Base-by-base conservation (phyloP, 2,888 invertebrate species). In the Galerucella pusilla region DNA sequence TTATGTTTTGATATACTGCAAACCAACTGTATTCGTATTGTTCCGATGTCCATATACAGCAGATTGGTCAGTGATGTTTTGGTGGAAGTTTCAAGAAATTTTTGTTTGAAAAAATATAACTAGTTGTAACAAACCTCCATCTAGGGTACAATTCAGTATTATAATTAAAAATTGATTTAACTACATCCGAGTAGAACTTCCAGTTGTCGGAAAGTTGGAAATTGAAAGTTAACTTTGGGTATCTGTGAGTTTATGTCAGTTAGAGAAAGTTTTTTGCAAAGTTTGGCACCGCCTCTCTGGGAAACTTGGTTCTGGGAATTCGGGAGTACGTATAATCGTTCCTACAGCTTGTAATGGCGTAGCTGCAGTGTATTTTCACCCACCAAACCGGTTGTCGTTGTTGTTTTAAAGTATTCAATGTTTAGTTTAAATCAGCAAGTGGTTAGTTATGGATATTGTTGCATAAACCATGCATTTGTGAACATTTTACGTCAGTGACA, bases 221-320 rank as follows among this genome's bases (percentile, higher is more conserved):
- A 70, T 79, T 76, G 77, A 75, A 79, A 77, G 77, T 79, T 77
- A 75, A 74, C 71, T 75, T 65, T 75, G 69, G 77, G 79, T 76
- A 78, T 80, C 80, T 80, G 84, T 82, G 83, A 86, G 85, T 86
- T 87, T 86, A 87, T 86, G 86, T 86, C 87, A 86, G 85, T 87
- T 87, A 83, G 84, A 83, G 81, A 84, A 87, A 86, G 83, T 86
- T 87, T 87, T 86, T 86, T 83, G 72, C 76, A 78, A 80, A 78
- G 79, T 80, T 80, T 63, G 83, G 85, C 84, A 83, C 84, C 85
- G 85, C 85, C 85, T 84, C 82, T 82, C 74, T 67, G 46, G 49
- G 72, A 82, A 83, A 83, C 83, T 83, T 82, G 82, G 83, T 83
- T 84, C 83, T 83, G 82, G 80, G 79, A 76, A 78, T 81, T 78